Evolutionary conservation across 2,888 invertebrate genomes (phyloP), one percentile per base, ranked within the genome.

Genomic region (Saturnia japonica): DNA sequence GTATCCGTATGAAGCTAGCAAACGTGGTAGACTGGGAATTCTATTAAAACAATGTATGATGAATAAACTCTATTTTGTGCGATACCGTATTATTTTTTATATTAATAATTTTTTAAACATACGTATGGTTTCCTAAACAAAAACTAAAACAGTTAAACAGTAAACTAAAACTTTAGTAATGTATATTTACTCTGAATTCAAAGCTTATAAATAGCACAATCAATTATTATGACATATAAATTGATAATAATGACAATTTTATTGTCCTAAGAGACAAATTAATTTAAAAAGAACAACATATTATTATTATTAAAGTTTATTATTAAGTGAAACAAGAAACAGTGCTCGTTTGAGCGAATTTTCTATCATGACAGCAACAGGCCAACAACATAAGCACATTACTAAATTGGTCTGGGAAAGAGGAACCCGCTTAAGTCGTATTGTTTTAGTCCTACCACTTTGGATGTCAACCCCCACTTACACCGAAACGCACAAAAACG

Each of bases 391-490:
- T 77, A n/a, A n/a, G n/a, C n/a, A n/a, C n/a, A n/a, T n/a, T n/a
- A 85, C 81, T 81, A 82, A 85, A 86, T 86, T 83, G 82, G 79
- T 76, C 73, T 76, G 75, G 80, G 79, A 80, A 83, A 82, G 83
- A 82, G 85, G 78, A 87, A 88, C 84, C 86, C 85, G 87, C 88
- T 91, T 86, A 88, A 89, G 85, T 87, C 87, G 75, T 77, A 78
- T 80, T 85, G 85, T 87, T 88, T 88, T 85, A 79, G 75, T 79
- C 76, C 77, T 75, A 72, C 76, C 76, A 75, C 74, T 76, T 79
- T 82, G 76, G 77, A 76, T 72, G 71, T 8, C 19, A 8, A n/a
- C 64, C 1, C 22, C 40, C 64, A 8, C 6, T 64, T 22, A 11
- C 40, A 64, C 64, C 64, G 64, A 40, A 40, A 8, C 19, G 64